Percentiles rank a stretch among this genome's conserved stretches.
phyloP scores from a whole-genome alignment of 2,888 invertebrate species.

The Callyntrura guangdongensis region DNA sequence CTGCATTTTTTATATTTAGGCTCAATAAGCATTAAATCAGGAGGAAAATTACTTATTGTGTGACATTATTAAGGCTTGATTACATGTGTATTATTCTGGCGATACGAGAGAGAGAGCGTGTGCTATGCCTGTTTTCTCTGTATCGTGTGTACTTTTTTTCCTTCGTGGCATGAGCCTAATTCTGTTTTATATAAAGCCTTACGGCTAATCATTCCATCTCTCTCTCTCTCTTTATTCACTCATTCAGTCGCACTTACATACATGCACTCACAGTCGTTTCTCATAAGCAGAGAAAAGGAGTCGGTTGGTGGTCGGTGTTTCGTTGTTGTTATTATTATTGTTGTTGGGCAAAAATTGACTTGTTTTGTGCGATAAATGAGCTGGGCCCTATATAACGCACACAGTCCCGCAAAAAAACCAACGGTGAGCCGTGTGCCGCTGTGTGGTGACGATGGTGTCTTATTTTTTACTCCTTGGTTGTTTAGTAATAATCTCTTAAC shows the following conservation, averaged over 20 bases:
- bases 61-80: slow-evolving; percentile 79
- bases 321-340: slow-evolving; percentile 62
- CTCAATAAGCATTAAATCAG: slow-evolving; percentile 80
- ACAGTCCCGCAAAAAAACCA: slow-evolving; percentile 18
- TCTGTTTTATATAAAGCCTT: slow-evolving; percentile 53
- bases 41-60: slow-evolving; percentile 80
- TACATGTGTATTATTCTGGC: slow-evolving; percentile 70
- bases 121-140: background rate
- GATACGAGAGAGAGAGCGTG: slow-evolving; percentile 17
- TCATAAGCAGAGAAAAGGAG: background rate
- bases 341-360: slow-evolving; percentile 77
- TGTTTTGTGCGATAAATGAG: slow-evolving; percentile 78
- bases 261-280: slow-evolving; percentile 1
- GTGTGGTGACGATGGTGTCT: slow-evolving; percentile 6
- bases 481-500: slow-evolving; percentile 27
- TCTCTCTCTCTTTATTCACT: slow-evolving; percentile 34
- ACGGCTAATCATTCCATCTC: slow-evolving; percentile 76
- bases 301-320: slow-evolving; percentile 76
- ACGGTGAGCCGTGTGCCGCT: slow-evolving; percentile 36
- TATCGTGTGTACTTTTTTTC: slow-evolving; percentile 17
- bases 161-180: slow-evolving; percentile 59
- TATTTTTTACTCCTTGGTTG: background rate
- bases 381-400: slow-evolving; percentile 18
- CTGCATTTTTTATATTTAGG: slow-evolving; percentile 63
- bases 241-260: slow-evolving; percentile 15